Conservation (phyloP, 2,113 vertebrate species). For the human (Homo sapiens) region GRCh38 chr3:174467001-174467500, state of each 20-base stretch:
- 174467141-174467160: background rate
- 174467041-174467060: background rate
- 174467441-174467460: too few species aligned
- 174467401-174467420: too few species aligned
- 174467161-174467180: slow-evolving; percentile 15
- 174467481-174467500: too few species aligned
- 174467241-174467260: background rate
- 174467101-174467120: background rate
- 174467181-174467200: background rate
- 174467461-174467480: too few species aligned
- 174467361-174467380: too few species aligned
- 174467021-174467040: background rate
- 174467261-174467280: background rate
- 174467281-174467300: background rate
- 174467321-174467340: too few species aligned
- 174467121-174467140: background rate
- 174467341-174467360: too few species aligned
- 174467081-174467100: background rate
- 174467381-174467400: too few species aligned
- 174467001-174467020: background rate
- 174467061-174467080: background rate
- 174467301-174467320: background rate
- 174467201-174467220: background rate
- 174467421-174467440: too few species aligned
- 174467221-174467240: background rate